Conservation (phyloP, 2,888 invertebrate species). For the Hemaris fuciformis region DNA sequence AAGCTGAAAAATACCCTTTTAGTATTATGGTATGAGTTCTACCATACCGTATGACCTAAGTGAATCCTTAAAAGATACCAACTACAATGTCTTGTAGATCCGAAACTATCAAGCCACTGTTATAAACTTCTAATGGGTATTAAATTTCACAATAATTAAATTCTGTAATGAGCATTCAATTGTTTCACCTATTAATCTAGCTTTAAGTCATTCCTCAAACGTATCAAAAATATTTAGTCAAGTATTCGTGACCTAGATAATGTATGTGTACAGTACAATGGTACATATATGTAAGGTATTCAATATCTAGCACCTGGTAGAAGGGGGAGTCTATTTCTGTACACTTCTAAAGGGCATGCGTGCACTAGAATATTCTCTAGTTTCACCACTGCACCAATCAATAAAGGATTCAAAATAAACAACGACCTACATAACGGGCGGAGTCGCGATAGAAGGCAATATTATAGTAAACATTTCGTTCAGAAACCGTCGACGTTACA, state of each 20-base stretch:
- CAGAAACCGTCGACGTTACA: not conserved
- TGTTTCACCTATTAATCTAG: too few species aligned
- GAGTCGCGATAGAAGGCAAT: not conserved
- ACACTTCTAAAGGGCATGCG: not conserved
- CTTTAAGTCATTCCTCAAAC: slow-evolving; percentile 20
- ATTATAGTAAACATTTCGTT: not conserved
- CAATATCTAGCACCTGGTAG: not conserved
- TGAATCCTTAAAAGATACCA: too few species aligned
- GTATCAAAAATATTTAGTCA: not conserved
- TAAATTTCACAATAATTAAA: too few species aligned
- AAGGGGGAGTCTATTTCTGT: not conserved
- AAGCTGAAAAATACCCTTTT: too few species aligned
- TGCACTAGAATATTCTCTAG: not conserved
- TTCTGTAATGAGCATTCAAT: not conserved
- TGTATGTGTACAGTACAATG: too few species aligned
- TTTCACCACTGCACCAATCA: not conserved
- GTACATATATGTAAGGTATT: too few species aligned
- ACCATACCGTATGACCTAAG: too few species aligned
- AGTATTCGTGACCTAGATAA: too few species aligned
- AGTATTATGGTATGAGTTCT: too few species aligned
- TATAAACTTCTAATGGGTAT: too few species aligned
- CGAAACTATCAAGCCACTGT: too few species aligned
- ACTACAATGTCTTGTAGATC: too few species aligned
- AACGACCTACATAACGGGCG: not conserved
- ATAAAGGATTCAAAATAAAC: not conserved